Evolutionary conservation across 2,113 vertebrate genomes (phyloP), one percentile per base, ranked within the genome.

Genomic region (Microcebus tavaratra): DNA sequence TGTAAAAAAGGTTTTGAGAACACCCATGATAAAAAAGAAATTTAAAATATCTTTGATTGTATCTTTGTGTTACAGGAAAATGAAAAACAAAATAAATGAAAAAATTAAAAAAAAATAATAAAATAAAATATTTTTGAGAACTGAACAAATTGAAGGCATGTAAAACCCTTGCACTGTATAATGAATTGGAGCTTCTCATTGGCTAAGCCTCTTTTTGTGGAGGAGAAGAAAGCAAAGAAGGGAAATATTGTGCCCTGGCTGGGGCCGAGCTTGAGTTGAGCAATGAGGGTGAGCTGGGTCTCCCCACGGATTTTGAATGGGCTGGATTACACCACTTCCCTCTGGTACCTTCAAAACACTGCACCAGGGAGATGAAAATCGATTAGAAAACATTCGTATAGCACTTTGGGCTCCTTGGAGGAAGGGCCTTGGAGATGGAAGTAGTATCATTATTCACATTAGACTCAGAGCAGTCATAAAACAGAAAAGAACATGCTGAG

Each of bases 161-260:
- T 18, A 29, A 23, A 59, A 75, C 17, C 4, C 8, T 15, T 31
- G 8, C 3, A 0, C 3, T 5, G 6, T 78, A n/a, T 10, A 34
- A 80, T 4, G 39, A 75, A 25, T 25, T 14, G 36, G 48, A 90
- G 25, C 17, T 89, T 59, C 39, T 27, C 2, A 4, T 45, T 76
- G 17, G 4, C 6, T 5, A 80, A 82, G 29, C 2, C 50, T 76
- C 36, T 55, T 48, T 82, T 61, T 36, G 20, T 76, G 59, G 53
- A 27, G 25, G 39, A 90, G 65, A 34, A 90, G 48, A 55, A 0
- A 7, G 8, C 3, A 18, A 31, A 2, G 18, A 68, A 42, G 15
- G 23, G 39, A 27, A 23, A 31, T 14, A 2, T 68, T 9, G 3
- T 0, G 6, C 3, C 39, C 34, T 25, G 39, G 39, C 59, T 34